Evolutionary conservation across 1,140 invertebrate species (phyloP), one percentile per base, ranked within the genome.

Genomic region (Drosophila kanapiae): DNA sequence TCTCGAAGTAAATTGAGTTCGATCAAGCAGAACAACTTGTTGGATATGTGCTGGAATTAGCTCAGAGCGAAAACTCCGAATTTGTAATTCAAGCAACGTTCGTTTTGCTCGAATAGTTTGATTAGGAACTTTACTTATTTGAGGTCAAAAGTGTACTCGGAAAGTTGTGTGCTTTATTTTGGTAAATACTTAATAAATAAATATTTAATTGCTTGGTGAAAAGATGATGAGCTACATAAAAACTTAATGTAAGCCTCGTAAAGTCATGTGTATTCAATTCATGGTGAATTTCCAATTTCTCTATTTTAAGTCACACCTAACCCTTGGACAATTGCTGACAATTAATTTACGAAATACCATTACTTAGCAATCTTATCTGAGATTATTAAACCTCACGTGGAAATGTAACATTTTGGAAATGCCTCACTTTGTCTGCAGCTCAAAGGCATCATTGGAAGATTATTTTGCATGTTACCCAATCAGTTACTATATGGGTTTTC

Each of bases 1-100:
- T 56, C 23, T 13, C 27, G 10, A 56, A 56, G 60, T 53, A 82
- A 75, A 65, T 76, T 53, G 45, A 58, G 29, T 75, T 69, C 43
- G 27, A 63, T 78, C 48, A 47, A 58, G 61, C 75, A 37, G 40
- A 65, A 61, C 61, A 79, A 61, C 57, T 45, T 75, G 54, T 75
- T 38, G 54, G 42, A 60, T 65, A 58, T 69, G 63, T 69, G 42
- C 35, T 49, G 31, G 53, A 68, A 51, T 63, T 58, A 75, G 67
- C 67, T 61, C 11, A 9, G 33, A 18, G n/a, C 10, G 4, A 29
- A 37, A 9, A 37, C 27, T 38, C 13, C 5, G 18, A 31, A 31
- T 33, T 75, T 43, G 49, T 31, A 18, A 74, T 64, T 49, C 59
- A 42, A 57, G 49, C 10, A 56, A 27, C 33, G 65, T 69, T n/a